Evolutionary conservation across 2,113 vertebrate genomes (phyloP).

Genomic region (Silurus glanis): DNA sequence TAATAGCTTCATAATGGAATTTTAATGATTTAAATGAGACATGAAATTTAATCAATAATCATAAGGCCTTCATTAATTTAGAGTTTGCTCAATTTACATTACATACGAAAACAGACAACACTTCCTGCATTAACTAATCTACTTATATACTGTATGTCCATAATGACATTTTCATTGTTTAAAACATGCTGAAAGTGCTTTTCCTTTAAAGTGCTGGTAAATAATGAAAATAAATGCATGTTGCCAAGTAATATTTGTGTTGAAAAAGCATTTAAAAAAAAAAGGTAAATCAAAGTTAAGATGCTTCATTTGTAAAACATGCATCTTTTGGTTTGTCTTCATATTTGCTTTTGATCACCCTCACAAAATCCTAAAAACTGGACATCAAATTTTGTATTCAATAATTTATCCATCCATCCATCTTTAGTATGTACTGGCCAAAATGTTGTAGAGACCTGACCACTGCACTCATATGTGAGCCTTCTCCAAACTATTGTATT

Average conservation of each 20-base stretch:
- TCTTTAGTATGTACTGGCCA: neutral
- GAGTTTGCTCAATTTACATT: neutral
- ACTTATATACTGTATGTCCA: neutral
- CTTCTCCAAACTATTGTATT: neutral
- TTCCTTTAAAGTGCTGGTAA: neutral
- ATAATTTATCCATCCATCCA: neutral
- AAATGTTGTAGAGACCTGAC: neutral
- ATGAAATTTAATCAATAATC: constrained; percentile 16
- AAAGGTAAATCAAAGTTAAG: neutral
- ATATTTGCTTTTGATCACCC: neutral
- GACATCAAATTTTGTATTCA: neutral
- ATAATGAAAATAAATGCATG: neutral
- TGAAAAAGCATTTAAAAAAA: neutral
- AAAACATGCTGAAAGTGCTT: neutral
- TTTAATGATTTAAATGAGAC: constrained; percentile 20
- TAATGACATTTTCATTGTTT: neutral
- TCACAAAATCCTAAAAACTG: neutral
- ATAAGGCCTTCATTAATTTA: neutral
- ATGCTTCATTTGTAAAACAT: neutral
- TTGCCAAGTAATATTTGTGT: neutral
- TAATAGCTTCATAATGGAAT: constrained; percentile 24
- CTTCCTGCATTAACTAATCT: neutral
- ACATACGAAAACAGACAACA: neutral
- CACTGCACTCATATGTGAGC: neutral
- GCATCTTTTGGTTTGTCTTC: neutral